These are phyloP conservation scores for Pseudopleuronectes americanus DNA, from an alignment of 2,797 vertebrate genomes.

Conservation along the genomic window DNA sequence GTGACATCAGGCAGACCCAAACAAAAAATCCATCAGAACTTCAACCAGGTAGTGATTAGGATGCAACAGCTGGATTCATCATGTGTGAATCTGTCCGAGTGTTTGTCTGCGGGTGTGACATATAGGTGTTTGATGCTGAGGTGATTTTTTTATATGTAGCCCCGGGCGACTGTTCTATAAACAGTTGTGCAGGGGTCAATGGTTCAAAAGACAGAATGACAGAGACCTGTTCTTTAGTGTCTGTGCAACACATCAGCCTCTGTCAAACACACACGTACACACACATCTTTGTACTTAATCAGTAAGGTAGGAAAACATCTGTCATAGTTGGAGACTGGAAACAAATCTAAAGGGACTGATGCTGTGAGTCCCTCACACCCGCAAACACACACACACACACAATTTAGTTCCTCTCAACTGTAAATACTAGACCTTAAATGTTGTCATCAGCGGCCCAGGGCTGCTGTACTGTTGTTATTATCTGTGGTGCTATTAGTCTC, in stretches of 20 bases:
- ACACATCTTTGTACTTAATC: constrained; percentile 27
- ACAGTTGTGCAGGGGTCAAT: constrained; percentile 45
- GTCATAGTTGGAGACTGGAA: constrained; percentile 43
- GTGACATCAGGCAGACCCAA: constrained; percentile 45
- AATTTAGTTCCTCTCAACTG: constrained; percentile 8
- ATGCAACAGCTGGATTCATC: constrained; percentile 58
- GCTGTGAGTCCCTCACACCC: constrained; percentile 12
- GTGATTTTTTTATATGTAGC: constrained; percentile 30
- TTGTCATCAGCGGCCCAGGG: constrained; percentile 19
- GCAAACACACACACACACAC: constrained; percentile 26
- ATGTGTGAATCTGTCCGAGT: constrained; percentile 30
- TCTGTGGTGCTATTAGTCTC: constrained; percentile 81
- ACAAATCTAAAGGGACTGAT: constrained; percentile 22
- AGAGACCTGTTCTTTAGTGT: constrained; percentile 52
- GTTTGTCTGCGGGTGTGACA: constrained; percentile 17
- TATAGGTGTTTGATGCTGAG: constrained; percentile 1
- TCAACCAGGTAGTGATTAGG: constrained; percentile 52
- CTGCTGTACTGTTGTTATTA: constrained; percentile 53
- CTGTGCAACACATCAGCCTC: constrained; percentile 19
- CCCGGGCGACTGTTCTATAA: constrained; percentile 36
- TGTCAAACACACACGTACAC: constrained; percentile 31
- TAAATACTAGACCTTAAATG: constrained; percentile 24
- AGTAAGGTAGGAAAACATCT: constrained; percentile 62
- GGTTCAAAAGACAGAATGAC: constrained; percentile 45
- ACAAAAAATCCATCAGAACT: constrained; percentile 37